A percentile compares a stretch with the other conserved stretches of the same genome.
Conservation (phyloP, 2,797 vertebrate species). For the Ficedula albicollis region DNA sequence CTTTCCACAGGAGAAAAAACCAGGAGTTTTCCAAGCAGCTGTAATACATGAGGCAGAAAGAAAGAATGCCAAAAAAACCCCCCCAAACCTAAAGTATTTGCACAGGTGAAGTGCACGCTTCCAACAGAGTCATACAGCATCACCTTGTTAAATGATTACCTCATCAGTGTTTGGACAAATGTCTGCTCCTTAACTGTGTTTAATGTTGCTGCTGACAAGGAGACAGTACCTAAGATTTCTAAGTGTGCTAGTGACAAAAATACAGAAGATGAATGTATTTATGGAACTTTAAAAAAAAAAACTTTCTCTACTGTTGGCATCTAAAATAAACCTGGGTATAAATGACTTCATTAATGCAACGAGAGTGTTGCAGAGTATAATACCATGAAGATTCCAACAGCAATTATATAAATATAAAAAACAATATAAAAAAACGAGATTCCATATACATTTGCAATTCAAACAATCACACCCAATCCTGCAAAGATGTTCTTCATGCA, state of each 20-base stretch:
- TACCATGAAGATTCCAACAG: not conserved
- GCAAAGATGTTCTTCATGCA: not conserved
- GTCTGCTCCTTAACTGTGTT: not conserved
- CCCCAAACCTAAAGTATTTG: not conserved
- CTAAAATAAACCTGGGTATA: not conserved
- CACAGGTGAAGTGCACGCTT: not conserved
- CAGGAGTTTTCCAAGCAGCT: not conserved
- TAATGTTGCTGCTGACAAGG: not conserved
- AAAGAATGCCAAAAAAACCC: not conserved
- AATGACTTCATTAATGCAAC: not conserved
- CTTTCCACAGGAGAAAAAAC: not conserved
- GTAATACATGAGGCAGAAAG: not conserved
- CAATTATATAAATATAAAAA: not conserved
- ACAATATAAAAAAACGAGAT: not conserved
- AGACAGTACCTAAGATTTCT: not conserved
- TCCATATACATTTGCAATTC: not conserved
- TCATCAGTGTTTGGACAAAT: not conserved
- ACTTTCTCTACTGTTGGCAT: not conserved
- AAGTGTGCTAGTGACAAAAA: not conserved
- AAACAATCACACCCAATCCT: not conserved
- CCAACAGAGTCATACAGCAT: not conserved
- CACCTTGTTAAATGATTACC: not conserved
- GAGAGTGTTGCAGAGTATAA: not conserved
- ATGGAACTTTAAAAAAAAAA: not conserved
- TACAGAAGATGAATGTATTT: not conserved